A percentile compares a stretch with the other conserved stretches of the same genome.
phyloP scores from a whole-genome alignment of 2,797 vertebrate genomes.

The Bovichtus variegatus region DNA sequence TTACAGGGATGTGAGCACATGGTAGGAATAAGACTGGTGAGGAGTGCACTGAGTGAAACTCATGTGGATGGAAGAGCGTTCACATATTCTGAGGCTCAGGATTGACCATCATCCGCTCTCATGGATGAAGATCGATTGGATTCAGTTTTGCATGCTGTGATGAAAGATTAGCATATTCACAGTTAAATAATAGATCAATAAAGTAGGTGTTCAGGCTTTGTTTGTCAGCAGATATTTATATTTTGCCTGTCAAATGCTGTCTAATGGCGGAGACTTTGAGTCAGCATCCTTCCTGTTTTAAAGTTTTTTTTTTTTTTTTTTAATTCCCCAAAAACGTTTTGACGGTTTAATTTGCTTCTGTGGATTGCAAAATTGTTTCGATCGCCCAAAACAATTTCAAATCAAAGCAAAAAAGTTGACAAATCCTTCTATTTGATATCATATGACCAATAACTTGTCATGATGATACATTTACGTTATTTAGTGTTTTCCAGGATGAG shows the following conservation, averaged over 20 bases:
- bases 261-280: neutral
- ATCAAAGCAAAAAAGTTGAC: too few relatives aligned
- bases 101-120: constrained; percentile 35
- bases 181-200: neutral
- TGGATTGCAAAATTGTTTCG: too few relatives aligned
- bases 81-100: constrained; percentile 21
- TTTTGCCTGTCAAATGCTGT: neutral
- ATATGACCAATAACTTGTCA: too few relatives aligned
- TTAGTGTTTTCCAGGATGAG: neutral
- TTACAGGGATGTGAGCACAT: constrained; percentile 35
- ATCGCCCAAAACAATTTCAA: too few relatives aligned
- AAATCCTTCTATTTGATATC: too few relatives aligned
- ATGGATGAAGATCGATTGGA: constrained; percentile 1
- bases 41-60: constrained; percentile 44
- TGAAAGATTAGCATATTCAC: constrained; percentile 1
- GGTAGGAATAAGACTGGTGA: constrained; percentile 22
- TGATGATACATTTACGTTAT: too few relatives aligned
- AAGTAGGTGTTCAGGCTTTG: too few relatives aligned
- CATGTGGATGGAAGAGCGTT: constrained; percentile 30
- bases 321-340: too few relatives aligned
- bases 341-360: too few relatives aligned
- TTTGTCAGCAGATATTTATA: too few relatives aligned
- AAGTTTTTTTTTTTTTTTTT: too few relatives aligned
- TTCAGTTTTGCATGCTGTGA: neutral
- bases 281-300: too few relatives aligned